Evolutionary conservation across 2,113 vertebrate genomes (phyloP), one percentile per base, ranked within the genome.

Genomic region (Rhea pennata): DNA sequence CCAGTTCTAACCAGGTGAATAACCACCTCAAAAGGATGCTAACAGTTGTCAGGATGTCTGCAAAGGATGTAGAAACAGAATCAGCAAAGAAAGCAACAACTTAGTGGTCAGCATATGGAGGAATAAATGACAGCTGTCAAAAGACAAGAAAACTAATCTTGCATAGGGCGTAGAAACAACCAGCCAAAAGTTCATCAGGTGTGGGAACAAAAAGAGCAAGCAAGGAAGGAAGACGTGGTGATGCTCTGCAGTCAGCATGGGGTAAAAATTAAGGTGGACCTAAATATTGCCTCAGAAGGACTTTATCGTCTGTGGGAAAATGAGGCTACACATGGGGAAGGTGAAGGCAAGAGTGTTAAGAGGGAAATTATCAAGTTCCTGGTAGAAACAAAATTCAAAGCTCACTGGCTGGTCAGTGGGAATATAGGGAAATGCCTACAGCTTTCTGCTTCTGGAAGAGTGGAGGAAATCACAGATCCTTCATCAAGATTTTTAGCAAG

Each of bases 21-120:
- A 95, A 91, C 89, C 89, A 87, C 89, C 93, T 95, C 94, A 87
- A 80, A 95, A 87, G 71, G 91, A 79, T 87, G 87, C 81, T 76
- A 3, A 15, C n/a, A 79, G 89, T 31, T 48, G 72, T 44, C 84
- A 54, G 89, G 66, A 79, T 87, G 87, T 94, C 93, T 85, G 84
- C 89, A 9, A 85, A 93, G 91, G 84, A 66, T 70, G 74, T 12
- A 89, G 74, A 36, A 92, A 56, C 10, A 14, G 89, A 77, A 61
- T 27, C 8, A 56, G 91, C 86, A 56, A 42, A 62, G 86, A 62
- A 62, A 71, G 92, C 54, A 92, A 70, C n/a, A 46, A 44, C 31
- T 86, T 66, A 36, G 48, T 73, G 58, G 84, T 19, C 4, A 1
- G 15, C 0, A 4, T 12, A 64, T 5, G 84, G 33, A 91, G 81